These are phyloP conservation scores for Uromys caudimaculatus DNA, from an alignment of 2,797 vertebrate species.

Conservation along the genomic window DNA sequence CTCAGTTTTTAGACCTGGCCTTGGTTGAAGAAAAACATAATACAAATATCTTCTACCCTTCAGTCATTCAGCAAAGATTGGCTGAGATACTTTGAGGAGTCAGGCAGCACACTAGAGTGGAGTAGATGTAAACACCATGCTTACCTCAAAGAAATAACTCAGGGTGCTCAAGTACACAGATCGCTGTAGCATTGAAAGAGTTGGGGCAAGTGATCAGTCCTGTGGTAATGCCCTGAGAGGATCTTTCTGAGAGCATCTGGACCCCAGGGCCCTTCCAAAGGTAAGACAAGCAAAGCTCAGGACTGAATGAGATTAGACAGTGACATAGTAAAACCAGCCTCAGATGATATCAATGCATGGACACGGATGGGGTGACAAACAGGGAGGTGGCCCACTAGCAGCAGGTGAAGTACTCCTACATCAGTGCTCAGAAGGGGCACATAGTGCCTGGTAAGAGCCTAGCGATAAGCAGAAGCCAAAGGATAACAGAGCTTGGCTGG, in stretches of 20 bases:
- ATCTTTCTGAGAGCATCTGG: background rate
- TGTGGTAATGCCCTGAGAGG: background rate
- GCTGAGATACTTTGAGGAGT: background rate
- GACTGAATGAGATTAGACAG: background rate
- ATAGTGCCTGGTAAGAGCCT: fast-evolving
- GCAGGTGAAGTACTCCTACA: background rate
- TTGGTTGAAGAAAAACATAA: background rate
- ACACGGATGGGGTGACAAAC: background rate
- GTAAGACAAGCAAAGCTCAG: background rate
- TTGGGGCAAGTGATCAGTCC: fast-evolving
- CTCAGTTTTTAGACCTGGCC: background rate
- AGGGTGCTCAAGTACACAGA: background rate
- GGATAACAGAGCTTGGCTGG: fast-evolving
- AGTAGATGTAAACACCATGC: background rate
- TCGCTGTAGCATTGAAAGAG: background rate
- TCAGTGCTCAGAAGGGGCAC: fast-evolving
- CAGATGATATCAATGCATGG: fast-evolving
- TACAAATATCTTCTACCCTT: background rate
- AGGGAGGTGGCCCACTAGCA: background rate
- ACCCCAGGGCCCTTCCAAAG: background rate
- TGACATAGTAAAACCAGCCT: background rate
- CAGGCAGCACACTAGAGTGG: background rate
- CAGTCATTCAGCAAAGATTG: background rate
- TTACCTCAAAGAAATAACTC: background rate
- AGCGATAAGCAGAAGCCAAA: background rate